Percentiles rank a stretch among this genome's conserved stretches.
Conservation (phyloP, 2,888 invertebrate species). For the Acleris literana region DNA sequence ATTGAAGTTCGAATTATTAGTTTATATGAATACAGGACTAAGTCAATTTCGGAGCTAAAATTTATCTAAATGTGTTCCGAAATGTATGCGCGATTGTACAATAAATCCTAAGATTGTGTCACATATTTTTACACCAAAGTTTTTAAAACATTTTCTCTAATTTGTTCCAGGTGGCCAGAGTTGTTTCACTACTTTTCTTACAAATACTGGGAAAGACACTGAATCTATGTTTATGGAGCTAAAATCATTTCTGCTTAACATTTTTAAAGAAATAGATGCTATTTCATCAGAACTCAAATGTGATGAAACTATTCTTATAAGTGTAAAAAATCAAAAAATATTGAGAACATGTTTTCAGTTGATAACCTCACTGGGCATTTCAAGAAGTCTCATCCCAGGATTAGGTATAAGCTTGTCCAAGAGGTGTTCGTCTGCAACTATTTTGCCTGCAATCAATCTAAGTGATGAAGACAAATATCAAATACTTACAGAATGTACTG, state of each 20-base stretch:
- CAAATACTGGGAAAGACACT: conserved; percentile 40
- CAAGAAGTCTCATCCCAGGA: conserved; percentile 86
- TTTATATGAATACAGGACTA: neutral
- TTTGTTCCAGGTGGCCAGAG: conserved; percentile 60
- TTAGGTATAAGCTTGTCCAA: conserved; percentile 81
- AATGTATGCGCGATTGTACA: too few species aligned
- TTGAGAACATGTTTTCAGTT: conserved; percentile 85
- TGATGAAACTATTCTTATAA: conserved; percentile 77
- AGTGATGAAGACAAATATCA: conserved; percentile 79
- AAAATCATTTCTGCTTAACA: conserved; percentile 71
- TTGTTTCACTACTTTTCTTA: conserved; percentile 50
- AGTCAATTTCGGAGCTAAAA: too few species aligned
- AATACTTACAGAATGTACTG: conserved; percentile 74
- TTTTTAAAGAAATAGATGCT: conserved; percentile 70
- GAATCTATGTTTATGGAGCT: conserved; percentile 47
- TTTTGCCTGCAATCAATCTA: conserved; percentile 59
- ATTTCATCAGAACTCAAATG: conserved; percentile 56
- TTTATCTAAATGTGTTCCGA: too few species aligned
- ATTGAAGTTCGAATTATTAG: too few species aligned
- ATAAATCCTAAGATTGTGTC: too few species aligned
- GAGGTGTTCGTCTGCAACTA: conserved; percentile 64
- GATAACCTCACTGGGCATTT: conserved; percentile 86
- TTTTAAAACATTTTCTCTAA: neutral
- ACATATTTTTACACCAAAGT: too few species aligned
- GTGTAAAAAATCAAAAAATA: conserved; percentile 86